Evolutionary conservation across 2,888 invertebrate genomes (phyloP), one percentile per base, ranked within the genome.

Genomic region (Arctia plantaginis): DNA sequence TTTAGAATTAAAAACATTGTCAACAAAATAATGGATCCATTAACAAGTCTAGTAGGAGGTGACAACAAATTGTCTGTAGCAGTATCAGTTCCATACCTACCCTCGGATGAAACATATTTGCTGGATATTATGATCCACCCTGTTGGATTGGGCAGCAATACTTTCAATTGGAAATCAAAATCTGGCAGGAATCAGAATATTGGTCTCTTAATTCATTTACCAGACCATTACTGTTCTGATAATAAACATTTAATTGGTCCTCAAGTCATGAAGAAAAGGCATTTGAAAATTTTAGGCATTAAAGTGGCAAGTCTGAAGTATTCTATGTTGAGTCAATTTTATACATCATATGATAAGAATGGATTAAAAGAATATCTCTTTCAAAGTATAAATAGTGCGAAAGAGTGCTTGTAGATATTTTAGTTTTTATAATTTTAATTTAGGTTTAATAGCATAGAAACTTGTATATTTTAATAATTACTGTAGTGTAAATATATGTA

Each of bases 191-290:
- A 96, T 87, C 88, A 94, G 71, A 96, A 94, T 82, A 93, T 95
- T 66, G 97, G 96, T 0, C 82, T 97, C 59, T 89, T 97, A 72
- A 95, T 97, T 74, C 96, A 97, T 87, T 90, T 97, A 72, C 97
- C 97, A 1, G 97, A 97, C 79, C 96, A 97, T 89, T 97, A 96
- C 89, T 97, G 97, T 87, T 94, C 95, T 65, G 95, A 96, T 76
- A 95, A 95, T 65, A 90, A 92, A 66, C 91, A 94, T 71, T 89
- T 97, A 35, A 93, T 96, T 80, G 97, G 97, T 0, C 96, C 97
- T 39, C 97, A 97, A 89, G 89, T 94, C 4, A 96, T 97, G 96
- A 96, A 96, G 80, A 96, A 95, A 75, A 95, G 96, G 75, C 97
- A 97, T 87, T 92, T 98, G 20, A 94, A 95, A 85, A 93, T 96